These are phyloP conservation scores for Cryptocephalus primarius DNA, from an alignment of 2,888 invertebrate genomes.

Conservation along the genomic window DNA sequence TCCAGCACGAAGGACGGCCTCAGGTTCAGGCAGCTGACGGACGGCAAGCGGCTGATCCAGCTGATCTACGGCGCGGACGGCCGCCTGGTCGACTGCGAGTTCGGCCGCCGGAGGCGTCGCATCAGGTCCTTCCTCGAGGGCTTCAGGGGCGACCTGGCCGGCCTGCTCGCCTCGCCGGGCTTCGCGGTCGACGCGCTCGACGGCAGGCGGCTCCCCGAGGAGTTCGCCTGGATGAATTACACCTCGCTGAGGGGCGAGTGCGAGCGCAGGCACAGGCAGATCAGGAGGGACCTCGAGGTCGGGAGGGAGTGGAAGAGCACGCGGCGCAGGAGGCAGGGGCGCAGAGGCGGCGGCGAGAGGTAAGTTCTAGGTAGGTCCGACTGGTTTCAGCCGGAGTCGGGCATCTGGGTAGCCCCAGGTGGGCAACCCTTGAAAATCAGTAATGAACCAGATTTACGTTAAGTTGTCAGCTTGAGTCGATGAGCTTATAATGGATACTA, in stretches of 20 bases:
- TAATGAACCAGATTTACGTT: too few relatives aligned
- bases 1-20: constrained; percentile 32
- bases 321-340: constrained; percentile 6
- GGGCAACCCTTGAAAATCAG: too few relatives aligned
- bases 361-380: constrained; percentile 1
- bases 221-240: constrained; percentile 49
- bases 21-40: constrained; percentile 55
- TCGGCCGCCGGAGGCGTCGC: constrained; percentile 43
- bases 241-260: constrained; percentile 47
- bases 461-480: too few relatives aligned
- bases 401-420: too few relatives aligned
- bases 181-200: constrained; percentile 45
- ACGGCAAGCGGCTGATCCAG: constrained; percentile 57
- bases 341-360: constrained; percentile 11
- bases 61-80: constrained; percentile 52
- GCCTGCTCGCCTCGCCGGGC: constrained; percentile 35
- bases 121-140: constrained; percentile 48
- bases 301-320: too few relatives aligned
- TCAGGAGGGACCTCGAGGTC: constrained; percentile 8
- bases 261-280: constrained; percentile 32
- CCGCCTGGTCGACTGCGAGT: constrained; percentile 56
- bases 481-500: too few relatives aligned
- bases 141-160: constrained; percentile 45
- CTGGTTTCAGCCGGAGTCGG: too few relatives aligned
- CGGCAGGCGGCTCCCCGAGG: constrained; percentile 40